Base-by-base conservation (phyloP, 2,797 vertebrate genomes). In the Halcyon chelicuti region DNA sequence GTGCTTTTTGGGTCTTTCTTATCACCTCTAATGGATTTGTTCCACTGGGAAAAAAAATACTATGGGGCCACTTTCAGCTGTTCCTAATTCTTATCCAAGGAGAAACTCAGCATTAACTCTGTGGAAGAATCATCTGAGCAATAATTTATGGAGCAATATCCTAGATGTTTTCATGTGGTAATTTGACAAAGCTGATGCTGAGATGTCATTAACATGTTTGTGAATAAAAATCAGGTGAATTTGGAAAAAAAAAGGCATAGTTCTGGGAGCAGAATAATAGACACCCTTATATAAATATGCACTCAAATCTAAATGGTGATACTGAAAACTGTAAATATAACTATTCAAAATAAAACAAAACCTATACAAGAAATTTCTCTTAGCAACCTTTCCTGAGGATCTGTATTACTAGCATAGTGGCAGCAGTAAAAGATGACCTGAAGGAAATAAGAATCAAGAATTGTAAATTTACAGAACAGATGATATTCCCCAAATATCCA, bases 191-290 rank as follows among this genome's bases (percentile, higher is more conserved):
- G 9, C 19, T 68, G 65, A 88, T 40, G n/a, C 28, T 89, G 54
- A 71, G 31, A 62, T 81, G 22, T 60, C 33, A n/a, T 91, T 78
- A 80, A 4, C 55, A 33, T 12, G 9, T 70, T 78, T 66, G 8
- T 66, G 54, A 87, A 77, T 70, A 75, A 91, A 92, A 92, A 29
- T 62, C 29, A 51, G 25, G 20, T 20, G 5, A 81, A 39, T 57
- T 15, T 33, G 5, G 65, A 63, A 16, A 33, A 35, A 20, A 4
- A 6, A 1, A 2, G 1, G 0, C 23, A 12, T 49, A 33, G 19
- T 14, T 80, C 28, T 57, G n/a, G 35, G 21, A 83, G 7, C 5
- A 76, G 29, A 57, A 70, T n/a, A 77, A 71, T 60, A 75, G 14
- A 75, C 9, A 62, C 1, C 3, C 11, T 75, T 62, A 37, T 35